Conservation (phyloP, 2,888 invertebrate genomes). For the Hipparchia sbordonii region DNA sequence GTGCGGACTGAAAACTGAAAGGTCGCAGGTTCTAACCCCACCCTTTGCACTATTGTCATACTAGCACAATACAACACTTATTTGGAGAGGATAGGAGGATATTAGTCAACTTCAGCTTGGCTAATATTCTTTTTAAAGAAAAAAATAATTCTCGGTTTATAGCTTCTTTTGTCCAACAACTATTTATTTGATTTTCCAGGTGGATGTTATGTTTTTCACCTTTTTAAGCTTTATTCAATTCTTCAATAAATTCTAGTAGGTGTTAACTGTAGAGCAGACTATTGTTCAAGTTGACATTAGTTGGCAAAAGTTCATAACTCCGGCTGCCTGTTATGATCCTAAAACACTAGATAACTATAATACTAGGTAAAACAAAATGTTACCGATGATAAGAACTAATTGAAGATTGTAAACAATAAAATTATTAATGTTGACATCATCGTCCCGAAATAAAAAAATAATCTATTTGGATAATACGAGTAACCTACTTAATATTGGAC, state of each 20-base stretch:
- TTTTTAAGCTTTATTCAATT: background rate
- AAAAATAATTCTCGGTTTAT: slow-evolving; percentile 19
- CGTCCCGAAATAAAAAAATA: background rate
- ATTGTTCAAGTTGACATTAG: too few species aligned
- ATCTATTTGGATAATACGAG: background rate
- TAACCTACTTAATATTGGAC: background rate
- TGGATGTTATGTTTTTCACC: background rate
- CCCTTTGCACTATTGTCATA: too few species aligned
- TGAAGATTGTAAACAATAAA: slow-evolving; percentile 6
- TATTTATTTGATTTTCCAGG: too few species aligned
- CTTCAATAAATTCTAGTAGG: background rate
- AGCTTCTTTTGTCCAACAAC: slow-evolving; percentile 15
- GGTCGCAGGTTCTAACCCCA: too few species aligned
- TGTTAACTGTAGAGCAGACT: background rate
- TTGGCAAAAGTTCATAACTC: background rate
- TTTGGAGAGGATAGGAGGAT: too few species aligned
- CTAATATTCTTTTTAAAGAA: too few species aligned
- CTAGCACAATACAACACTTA: too few species aligned
- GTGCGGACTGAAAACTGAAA: too few species aligned
- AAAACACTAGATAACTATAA: background rate
- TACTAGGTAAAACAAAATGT: background rate
- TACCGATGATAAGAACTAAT: background rate
- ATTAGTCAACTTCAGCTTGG: too few species aligned
- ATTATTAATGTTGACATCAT: slow-evolving; percentile 4
- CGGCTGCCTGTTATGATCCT: background rate